A percentile compares a stretch with the other conserved stretches of the same genome.
Evolutionary conservation across 1,140 invertebrate genomes (phyloP).

Genomic region (Heliconius nattereri): DNA sequence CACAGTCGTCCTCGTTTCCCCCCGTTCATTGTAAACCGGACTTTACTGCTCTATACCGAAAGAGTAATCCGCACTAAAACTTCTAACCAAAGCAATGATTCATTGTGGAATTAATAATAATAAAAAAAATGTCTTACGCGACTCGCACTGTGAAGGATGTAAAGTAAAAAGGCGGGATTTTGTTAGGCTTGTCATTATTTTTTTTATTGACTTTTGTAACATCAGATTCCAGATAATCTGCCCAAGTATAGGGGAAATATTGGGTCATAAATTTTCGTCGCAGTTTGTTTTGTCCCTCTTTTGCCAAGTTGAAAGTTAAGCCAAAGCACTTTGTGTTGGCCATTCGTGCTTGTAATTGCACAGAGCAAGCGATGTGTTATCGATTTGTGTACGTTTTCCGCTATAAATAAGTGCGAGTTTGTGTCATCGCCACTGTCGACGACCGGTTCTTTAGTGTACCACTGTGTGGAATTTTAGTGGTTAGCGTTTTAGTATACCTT

Average conservation of each 20-base stretch:
- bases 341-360: slow-evolving; percentile 48
- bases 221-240: neutral
- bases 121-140: slow-evolving; percentile 52
- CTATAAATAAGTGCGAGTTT: slow-evolving; percentile 79
- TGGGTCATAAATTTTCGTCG: neutral
- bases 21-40: slow-evolving; percentile 62
- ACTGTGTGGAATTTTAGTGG: slow-evolving; percentile 57
- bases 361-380: slow-evolving; percentile 58
- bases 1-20: slow-evolving; percentile 71
- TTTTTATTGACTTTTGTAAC: neutral
- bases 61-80: slow-evolving; percentile 59
- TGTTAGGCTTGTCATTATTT: slow-evolving; percentile 13
- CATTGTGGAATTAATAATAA: slow-evolving; percentile 72
- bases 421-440: slow-evolving; percentile 60
- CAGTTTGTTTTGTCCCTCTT: slow-evolving; percentile 38
- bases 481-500: slow-evolving; percentile 48
- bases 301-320: slow-evolving; percentile 52
- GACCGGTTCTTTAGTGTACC: slow-evolving; percentile 63
- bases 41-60: slow-evolving; percentile 65
- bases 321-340: slow-evolving; percentile 49
- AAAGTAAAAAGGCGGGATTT: slow-evolving; percentile 59
- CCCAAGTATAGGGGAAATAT: neutral
- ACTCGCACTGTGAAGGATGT: slow-evolving; percentile 43
- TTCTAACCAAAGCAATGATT: slow-evolving; percentile 67
- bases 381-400: slow-evolving; percentile 78